A percentile compares a stretch with the other conserved stretches of the same genome.
phyloP scores from a whole-genome alignment of 2,888 invertebrate genomes.

The Drosophila suboccidentalis region DNA sequence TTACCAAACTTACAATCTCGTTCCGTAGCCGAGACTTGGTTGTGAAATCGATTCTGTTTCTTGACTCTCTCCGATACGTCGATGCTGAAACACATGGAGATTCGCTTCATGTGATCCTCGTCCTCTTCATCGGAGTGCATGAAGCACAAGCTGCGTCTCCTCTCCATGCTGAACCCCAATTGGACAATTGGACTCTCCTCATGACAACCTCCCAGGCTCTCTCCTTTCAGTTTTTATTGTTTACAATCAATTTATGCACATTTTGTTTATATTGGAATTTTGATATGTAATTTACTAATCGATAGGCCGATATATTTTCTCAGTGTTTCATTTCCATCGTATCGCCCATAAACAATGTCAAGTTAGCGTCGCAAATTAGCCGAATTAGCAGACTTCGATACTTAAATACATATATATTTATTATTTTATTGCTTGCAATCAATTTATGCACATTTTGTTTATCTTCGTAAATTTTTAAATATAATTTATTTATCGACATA shows the following conservation, averaged over 20 bases:
- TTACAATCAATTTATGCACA: constrained; percentile 21
- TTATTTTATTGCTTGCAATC: too few species aligned
- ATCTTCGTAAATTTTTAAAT: too few species aligned
- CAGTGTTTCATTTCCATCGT: background rate
- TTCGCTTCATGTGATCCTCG: constrained; percentile 26
- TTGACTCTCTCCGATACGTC: constrained; percentile 39
- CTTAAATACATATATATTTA: too few species aligned
- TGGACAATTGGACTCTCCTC: background rate
- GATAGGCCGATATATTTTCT: background rate
- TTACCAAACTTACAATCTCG: constrained; percentile 26
- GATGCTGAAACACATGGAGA: constrained; percentile 58
- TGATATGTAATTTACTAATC: background rate
- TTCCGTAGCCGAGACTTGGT: background rate
- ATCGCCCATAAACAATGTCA: too few species aligned
- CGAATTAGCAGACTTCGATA: too few species aligned
- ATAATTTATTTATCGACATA: too few species aligned
- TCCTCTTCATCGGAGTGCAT: constrained; percentile 15
- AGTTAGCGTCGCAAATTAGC: too few species aligned
- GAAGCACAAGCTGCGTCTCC: constrained; percentile 27
- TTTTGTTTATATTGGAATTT: background rate
- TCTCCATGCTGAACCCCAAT: constrained; percentile 25
- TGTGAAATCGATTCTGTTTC: constrained; percentile 8
- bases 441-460: too few species aligned
- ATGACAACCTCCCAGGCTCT: background rate
- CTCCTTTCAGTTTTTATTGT: background rate